Evolutionary conservation across 2,888 invertebrate genomes (phyloP).

Genomic region (Lasioglossum pauxillum): DNA sequence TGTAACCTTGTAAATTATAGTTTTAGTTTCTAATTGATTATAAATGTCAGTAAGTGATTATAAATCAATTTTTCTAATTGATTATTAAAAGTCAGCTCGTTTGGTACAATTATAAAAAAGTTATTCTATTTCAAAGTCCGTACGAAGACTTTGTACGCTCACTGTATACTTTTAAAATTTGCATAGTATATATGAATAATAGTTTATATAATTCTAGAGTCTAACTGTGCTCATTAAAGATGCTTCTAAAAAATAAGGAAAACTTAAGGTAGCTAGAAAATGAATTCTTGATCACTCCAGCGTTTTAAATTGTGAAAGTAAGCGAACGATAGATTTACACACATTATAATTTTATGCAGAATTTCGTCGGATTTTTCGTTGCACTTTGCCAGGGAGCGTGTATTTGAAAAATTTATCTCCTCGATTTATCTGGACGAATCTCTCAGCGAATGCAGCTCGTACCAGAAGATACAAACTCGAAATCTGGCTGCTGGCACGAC

Average conservation of each 20-base stretch:
- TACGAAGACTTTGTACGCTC: too few species aligned
- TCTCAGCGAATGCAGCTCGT: neutral
- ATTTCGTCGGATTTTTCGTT: neutral
- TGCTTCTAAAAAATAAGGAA: neutral
- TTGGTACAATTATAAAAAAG: too few species aligned
- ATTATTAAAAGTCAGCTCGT: too few species aligned
- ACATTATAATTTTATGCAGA: neutral
- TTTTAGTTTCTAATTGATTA: too few species aligned
- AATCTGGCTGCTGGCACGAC: neutral
- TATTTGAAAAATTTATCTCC: neutral
- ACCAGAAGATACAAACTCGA: neutral
- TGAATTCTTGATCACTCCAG: neutral
- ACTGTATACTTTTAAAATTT: too few species aligned
- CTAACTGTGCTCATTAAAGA: neutral
- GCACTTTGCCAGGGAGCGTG: neutral
- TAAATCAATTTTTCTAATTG: too few species aligned
- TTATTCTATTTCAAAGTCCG: too few species aligned
- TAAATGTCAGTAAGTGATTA: too few species aligned
- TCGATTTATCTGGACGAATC: neutral
- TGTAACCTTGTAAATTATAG: too few species aligned
- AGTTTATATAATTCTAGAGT: neutral
- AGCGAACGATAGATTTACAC: neutral
- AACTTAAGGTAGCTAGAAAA: neutral
- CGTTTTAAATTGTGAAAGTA: neutral
- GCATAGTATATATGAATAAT: too few species aligned